These are phyloP conservation scores for Hormaphis cornu DNA, from an alignment of 1,140 invertebrate species.

Conservation along the genomic window DNA sequence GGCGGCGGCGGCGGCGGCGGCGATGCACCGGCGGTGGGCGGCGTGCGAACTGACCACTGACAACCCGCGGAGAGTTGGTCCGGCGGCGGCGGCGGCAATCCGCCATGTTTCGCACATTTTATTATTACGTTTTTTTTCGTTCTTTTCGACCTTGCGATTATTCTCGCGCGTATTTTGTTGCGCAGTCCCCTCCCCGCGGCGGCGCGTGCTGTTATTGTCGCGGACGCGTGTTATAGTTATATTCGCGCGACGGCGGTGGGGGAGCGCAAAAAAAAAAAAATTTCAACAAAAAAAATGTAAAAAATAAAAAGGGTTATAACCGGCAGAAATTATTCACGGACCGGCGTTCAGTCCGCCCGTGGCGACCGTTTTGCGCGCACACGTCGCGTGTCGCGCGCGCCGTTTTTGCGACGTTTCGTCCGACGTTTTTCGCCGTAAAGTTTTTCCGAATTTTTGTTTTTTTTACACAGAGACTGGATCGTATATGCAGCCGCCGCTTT, in stretches of 20 bases:
- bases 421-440: too few relatives aligned
- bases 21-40: not conserved
- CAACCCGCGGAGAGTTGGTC: not conserved
- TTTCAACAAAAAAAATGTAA: too few relatives aligned
- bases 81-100: not conserved
- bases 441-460: too few relatives aligned
- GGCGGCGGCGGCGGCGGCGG: not conserved
- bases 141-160: slow-evolving; percentile 28
- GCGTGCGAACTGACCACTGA: slow-evolving; percentile 21
- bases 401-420: too few relatives aligned
- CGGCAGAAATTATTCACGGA: slow-evolving; percentile 27
- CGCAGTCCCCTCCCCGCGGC: slow-evolving; percentile 4
- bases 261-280: slow-evolving; percentile 21
- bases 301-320: slow-evolving; percentile 33
- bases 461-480: too few relatives aligned
- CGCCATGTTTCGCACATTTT: slow-evolving; percentile 19
- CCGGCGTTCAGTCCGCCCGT: slow-evolving; percentile 23
- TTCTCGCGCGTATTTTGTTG: not conserved
- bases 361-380: slow-evolving; percentile 23
- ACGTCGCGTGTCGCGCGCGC: too few relatives aligned
- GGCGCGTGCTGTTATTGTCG: too few relatives aligned
- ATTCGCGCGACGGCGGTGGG: too few relatives aligned
- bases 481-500: too few relatives aligned
- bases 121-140: too few relatives aligned
- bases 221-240: too few relatives aligned